Percentiles rank a stretch among this genome's conserved stretches.
These are phyloP conservation scores for Crotalus viridis DNA, from an alignment of 2,113 vertebrate species.

Conservation along the genomic window DNA sequence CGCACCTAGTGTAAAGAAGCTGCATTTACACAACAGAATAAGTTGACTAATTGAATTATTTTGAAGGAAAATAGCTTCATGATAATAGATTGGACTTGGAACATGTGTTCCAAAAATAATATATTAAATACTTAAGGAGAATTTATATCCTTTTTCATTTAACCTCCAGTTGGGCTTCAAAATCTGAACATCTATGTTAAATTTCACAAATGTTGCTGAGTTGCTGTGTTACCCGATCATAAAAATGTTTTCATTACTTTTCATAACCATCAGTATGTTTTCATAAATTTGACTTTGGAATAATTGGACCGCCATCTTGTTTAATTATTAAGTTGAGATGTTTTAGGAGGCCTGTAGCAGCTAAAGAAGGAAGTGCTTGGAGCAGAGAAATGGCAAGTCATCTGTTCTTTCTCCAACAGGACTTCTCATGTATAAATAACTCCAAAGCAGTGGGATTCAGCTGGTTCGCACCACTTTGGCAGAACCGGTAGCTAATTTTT, in stretches of 20 bases:
- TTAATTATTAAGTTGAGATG: not conserved
- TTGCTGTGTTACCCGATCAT: rapidly evolving
- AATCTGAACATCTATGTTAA: not conserved
- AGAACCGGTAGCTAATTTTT: no score
- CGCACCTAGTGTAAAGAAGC: not conserved
- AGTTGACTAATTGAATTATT: not conserved
- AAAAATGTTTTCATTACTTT: not conserved
- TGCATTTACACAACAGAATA: not conserved
- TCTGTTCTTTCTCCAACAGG: not conserved
- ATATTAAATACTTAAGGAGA: not conserved
- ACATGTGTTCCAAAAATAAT: not conserved
- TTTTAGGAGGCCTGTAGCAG: not conserved
- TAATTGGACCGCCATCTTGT: not conserved
- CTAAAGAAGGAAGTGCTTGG: not conserved
- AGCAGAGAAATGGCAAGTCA: not conserved
- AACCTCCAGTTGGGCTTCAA: not conserved
- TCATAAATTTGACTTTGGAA: not conserved
- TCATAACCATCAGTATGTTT: not conserved
- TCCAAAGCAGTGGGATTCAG: not conserved
- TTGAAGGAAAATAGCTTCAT: not conserved
- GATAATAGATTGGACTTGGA: not conserved
- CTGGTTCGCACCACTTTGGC: no score
- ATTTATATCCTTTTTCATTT: not conserved
- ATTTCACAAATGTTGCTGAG: not conserved
- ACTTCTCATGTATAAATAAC: not conserved